phyloP scores from a whole-genome alignment of 2,113 vertebrate species.

The Excalfactoria chinensis region DNA sequence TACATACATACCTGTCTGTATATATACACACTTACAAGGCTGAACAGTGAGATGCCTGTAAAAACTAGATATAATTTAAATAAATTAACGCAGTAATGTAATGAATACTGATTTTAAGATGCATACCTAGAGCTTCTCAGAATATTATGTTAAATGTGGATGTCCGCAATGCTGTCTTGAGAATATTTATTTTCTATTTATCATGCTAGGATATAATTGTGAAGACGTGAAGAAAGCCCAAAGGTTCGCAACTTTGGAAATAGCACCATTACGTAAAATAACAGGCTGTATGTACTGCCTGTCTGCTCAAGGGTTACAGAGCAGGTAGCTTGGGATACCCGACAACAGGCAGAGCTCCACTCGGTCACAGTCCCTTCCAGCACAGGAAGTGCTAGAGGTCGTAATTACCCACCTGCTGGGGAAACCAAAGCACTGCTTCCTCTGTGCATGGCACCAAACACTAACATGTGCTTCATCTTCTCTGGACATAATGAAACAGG shows the following conservation, averaged over 20 bases:
- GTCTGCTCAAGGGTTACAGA: not conserved
- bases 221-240: not conserved
- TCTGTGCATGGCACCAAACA: not conserved
- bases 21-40: not conserved
- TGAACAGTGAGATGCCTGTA: not conserved
- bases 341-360: not conserved
- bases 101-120: not conserved
- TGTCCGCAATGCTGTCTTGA: not conserved
- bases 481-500: not conserved
- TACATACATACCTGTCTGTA: not conserved
- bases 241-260: not conserved
- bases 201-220: not conserved
- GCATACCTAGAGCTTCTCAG: not conserved
- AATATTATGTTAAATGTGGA: not conserved
- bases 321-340: not conserved
- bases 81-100: not conserved
- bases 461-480: not conserved
- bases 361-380: not conserved
- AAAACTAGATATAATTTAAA: not conserved
- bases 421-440: not conserved
- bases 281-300: not conserved
- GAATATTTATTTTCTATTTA: not conserved
- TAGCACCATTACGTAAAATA: not conserved
- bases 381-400: not conserved
- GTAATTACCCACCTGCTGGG: not conserved